These are phyloP conservation scores for Drosophila mayaguana DNA, from an alignment of 2,888 invertebrate genomes.

Conservation along the genomic window DNA sequence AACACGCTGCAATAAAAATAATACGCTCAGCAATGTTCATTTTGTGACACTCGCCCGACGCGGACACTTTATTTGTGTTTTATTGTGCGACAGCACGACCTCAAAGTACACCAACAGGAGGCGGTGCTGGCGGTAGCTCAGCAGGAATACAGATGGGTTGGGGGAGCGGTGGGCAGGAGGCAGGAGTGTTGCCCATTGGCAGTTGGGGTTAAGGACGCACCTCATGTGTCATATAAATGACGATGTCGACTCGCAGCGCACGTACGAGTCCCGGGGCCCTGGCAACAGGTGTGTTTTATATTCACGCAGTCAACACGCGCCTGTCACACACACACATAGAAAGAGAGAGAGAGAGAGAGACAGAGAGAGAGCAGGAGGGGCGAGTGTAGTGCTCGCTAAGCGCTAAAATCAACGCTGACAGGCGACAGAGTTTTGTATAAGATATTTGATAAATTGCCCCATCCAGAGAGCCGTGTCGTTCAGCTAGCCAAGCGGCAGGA, in stretches of 20 bases:
- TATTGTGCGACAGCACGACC: constrained; percentile 42
- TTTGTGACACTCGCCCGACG: constrained; percentile 14
- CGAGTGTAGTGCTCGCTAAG: constrained; percentile 42
- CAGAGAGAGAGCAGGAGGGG: background rate
- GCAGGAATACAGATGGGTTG: background rate
- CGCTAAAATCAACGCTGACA: constrained; percentile 78
- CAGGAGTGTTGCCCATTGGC: background rate
- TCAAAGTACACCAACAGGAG: background rate
- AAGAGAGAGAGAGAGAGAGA: background rate
- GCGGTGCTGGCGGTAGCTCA: background rate
- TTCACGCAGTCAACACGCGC: constrained; percentile 45
- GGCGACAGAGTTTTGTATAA: constrained; percentile 59
- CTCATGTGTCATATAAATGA: constrained; percentile 50
- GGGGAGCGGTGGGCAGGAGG: background rate
- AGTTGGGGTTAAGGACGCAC: constrained; percentile 13
- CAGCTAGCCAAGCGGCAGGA: constrained; percentile 2
- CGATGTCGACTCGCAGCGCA: constrained; percentile 18
- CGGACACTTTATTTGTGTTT: constrained; percentile 39
- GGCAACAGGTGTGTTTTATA: constrained; percentile 79
- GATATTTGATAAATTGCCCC: constrained; percentile 73
- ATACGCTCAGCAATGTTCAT: constrained; percentile 25
- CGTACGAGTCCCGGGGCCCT: constrained; percentile 26
- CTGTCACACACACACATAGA: constrained; percentile 20
- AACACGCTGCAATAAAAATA: constrained; percentile 34
- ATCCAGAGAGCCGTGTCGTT: constrained; percentile 17